These are phyloP conservation scores for Calameuta idolon DNA, from an alignment of 2,888 invertebrate species.

Conservation along the genomic window DNA sequence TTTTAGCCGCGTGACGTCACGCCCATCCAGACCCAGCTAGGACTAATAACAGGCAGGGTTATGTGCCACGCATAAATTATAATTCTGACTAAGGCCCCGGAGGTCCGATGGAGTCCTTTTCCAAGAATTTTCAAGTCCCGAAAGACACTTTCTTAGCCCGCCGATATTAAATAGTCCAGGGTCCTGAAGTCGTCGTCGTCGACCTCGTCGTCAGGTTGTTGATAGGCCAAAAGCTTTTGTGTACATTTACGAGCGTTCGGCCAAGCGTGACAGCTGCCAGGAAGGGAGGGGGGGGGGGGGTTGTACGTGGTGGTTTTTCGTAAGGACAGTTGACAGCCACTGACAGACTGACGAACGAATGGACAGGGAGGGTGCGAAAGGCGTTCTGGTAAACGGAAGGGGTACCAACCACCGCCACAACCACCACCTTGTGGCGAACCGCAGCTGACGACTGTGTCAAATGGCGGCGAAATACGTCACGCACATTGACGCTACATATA, in stretches of 20 bases:
- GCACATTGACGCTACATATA: slow-evolving; percentile 27
- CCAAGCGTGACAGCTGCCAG: slow-evolving; percentile 1
- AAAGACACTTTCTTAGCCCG: neutral
- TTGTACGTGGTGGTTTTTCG: slow-evolving; percentile 2
- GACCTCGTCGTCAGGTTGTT: neutral
- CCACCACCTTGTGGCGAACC: slow-evolving; percentile 49
- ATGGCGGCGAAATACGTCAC: slow-evolving; percentile 12
- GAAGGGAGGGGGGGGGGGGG: neutral
- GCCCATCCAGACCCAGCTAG: slow-evolving; percentile 51
- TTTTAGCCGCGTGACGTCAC: slow-evolving; percentile 65
- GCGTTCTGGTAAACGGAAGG: slow-evolving; percentile 46
- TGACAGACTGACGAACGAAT: slow-evolving; percentile 48
- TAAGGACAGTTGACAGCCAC: slow-evolving; percentile 48
- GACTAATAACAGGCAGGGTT: slow-evolving; percentile 61
- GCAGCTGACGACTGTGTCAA: slow-evolving; percentile 54
- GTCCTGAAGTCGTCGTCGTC: neutral
- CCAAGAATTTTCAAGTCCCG: slow-evolving; percentile 35
- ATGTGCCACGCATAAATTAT: slow-evolving; percentile 63
- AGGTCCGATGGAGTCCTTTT: slow-evolving; percentile 19
- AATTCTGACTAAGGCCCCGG: slow-evolving; percentile 26
- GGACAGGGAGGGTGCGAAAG: slow-evolving; percentile 58
- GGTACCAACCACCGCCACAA: slow-evolving; percentile 38
- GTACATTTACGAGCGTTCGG: neutral
- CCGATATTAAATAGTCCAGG: neutral
- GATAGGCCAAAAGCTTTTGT: neutral